phyloP scores from a whole-genome alignment of 2,888 invertebrate genomes.

The Apodemia zela region DNA sequence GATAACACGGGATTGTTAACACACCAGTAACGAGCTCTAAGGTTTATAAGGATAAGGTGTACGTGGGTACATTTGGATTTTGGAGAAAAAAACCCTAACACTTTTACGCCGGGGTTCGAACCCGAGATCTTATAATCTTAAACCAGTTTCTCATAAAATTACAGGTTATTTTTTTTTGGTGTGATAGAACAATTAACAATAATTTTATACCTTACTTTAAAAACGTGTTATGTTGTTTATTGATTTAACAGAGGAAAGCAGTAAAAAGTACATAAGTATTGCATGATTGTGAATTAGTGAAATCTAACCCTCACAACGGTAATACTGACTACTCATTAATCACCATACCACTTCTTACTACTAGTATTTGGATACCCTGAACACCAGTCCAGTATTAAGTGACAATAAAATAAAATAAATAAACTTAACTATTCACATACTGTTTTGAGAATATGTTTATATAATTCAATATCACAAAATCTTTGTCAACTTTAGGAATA shows the following conservation, averaged over 20 bases:
- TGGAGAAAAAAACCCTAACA: no score
- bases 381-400: background rate
- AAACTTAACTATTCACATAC: conserved; percentile 15
- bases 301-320: background rate
- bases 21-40: no score
- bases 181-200: no score
- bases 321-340: background rate
- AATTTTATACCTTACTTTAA: background rate
- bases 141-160: no score
- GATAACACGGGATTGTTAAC: no score
- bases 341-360: background rate
- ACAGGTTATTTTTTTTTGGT: background rate
- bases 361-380: conserved; percentile 3
- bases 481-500: background rate
- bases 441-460: conserved; percentile 5
- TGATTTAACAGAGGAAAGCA: background rate
- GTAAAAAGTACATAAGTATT: background rate
- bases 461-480: conserved; percentile 13
- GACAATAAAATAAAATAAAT: conserved; percentile 8
- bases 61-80: no score
- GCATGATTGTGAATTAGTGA: background rate
- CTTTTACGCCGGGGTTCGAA: no score
- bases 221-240: background rate
- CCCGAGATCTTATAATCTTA: no score
- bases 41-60: no score